Percentiles rank a stretch among this genome's conserved stretches.
Evolutionary conservation across 2,888 invertebrate species (phyloP).

Genomic region (Trachelus stipa): DNA sequence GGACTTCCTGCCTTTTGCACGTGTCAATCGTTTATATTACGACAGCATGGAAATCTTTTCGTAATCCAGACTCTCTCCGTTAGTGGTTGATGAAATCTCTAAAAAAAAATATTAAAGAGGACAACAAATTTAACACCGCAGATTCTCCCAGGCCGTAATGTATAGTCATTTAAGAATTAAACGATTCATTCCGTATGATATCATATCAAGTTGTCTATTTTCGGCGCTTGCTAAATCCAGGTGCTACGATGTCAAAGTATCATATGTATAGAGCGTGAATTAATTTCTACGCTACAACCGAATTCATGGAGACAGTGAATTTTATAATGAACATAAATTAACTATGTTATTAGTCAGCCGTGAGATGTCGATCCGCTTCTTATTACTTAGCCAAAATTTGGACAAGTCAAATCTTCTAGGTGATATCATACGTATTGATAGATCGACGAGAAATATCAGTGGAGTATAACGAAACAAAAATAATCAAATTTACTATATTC

Average conservation of each 20-base stretch:
- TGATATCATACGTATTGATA: neutral
- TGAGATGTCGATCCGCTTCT: neutral
- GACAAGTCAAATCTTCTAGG: no score
- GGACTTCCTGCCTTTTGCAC: neutral
- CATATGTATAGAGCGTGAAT: neutral
- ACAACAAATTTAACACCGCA: neutral
- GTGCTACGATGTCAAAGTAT: neutral
- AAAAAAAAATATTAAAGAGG: neutral
- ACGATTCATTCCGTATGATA: neutral
- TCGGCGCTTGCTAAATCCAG: neutral
- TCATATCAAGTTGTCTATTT: neutral
- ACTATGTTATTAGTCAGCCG: neutral
- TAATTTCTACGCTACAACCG: neutral
- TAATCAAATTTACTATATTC: neutral
- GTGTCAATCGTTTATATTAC: neutral
- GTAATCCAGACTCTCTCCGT: neutral
- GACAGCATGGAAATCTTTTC: neutral
- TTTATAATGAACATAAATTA: neutral
- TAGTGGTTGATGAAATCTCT: neutral
- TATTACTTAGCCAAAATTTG: no score
- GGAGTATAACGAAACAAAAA: neutral
- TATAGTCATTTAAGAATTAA: neutral
- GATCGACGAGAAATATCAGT: neutral
- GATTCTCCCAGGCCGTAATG: neutral
- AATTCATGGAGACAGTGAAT: neutral